Conservation (phyloP, 2,113 vertebrate genomes). For the Pedetes capensis region DNA sequence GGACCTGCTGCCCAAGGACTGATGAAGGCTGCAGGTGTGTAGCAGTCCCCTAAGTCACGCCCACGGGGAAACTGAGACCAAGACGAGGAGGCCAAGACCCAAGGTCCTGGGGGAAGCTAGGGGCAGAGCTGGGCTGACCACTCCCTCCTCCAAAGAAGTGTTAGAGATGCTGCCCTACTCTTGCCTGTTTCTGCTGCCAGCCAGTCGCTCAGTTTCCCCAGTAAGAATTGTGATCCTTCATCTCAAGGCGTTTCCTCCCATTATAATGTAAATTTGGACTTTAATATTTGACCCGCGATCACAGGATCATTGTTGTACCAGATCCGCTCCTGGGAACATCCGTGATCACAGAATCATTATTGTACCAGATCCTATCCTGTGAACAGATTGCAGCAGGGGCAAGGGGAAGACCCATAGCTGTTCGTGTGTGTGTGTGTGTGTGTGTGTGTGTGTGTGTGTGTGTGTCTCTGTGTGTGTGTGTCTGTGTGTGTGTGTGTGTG, state of each 20-base stretch:
- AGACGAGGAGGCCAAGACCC: neutral
- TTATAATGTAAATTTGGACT: neutral
- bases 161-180: fast-evolving
- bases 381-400: neutral
- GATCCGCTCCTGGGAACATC: neutral
- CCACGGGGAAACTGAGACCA: neutral
- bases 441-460: neutral
- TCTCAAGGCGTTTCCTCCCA: neutral
- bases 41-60: fast-evolving
- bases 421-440: neutral
- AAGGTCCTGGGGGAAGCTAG: neutral
- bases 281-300: neutral
- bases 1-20: no score
- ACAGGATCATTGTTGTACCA: no score
- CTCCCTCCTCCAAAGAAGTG: no score
- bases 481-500: neutral
- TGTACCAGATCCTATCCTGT: neutral
- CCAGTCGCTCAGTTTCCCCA: neutral
- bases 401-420: neutral
- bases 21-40: neutral
- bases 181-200: neutral
- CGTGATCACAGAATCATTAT: no score
- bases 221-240: neutral
- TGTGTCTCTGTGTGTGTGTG: neutral
- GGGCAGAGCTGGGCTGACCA: fast-evolving